Conservation (phyloP, 2,888 invertebrate genomes). For the Apotomis betuletana region DNA sequence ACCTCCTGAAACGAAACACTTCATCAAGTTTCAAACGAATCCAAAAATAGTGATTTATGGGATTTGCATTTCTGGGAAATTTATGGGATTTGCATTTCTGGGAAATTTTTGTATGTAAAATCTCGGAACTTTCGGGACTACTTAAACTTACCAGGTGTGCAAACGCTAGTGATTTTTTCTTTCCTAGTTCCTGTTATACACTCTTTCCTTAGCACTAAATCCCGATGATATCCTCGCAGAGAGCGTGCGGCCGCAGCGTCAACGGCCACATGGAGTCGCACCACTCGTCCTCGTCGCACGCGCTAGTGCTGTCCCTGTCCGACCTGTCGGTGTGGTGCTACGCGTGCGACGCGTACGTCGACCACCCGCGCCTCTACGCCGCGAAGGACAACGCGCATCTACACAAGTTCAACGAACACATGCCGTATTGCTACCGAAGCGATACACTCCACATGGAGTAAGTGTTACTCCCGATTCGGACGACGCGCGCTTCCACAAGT, state of each 20-base stretch:
- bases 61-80: too few species aligned
- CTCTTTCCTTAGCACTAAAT: too few species aligned
- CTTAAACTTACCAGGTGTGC: too few species aligned
- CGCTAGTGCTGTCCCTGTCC: constrained; percentile 90
- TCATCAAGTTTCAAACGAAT: too few species aligned
- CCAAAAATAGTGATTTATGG: too few species aligned
- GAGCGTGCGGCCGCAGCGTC: constrained; percentile 91
- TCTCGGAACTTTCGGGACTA: too few species aligned
- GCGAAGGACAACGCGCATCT: constrained; percentile 89
- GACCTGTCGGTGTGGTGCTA: constrained; percentile 97
- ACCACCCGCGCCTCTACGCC: constrained; percentile 87
- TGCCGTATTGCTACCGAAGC: constrained; percentile 84
- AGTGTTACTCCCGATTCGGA: neutral
- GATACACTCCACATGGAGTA: constrained; percentile 62
- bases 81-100: too few species aligned
- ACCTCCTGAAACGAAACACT: too few species aligned
- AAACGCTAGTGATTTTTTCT: too few species aligned
- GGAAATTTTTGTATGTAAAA: too few species aligned
- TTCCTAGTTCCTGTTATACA: too few species aligned
- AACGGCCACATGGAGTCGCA: constrained; percentile 92
- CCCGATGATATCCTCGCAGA: constrained; percentile 66
- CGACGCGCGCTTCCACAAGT: too few species aligned
- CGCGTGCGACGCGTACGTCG: constrained; percentile 90
- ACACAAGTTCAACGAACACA: constrained; percentile 88
- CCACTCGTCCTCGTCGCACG: constrained; percentile 84